Evolutionary conservation across 2,888 invertebrate species (phyloP).

Genomic region (Drosophila paranaensis): DNA sequence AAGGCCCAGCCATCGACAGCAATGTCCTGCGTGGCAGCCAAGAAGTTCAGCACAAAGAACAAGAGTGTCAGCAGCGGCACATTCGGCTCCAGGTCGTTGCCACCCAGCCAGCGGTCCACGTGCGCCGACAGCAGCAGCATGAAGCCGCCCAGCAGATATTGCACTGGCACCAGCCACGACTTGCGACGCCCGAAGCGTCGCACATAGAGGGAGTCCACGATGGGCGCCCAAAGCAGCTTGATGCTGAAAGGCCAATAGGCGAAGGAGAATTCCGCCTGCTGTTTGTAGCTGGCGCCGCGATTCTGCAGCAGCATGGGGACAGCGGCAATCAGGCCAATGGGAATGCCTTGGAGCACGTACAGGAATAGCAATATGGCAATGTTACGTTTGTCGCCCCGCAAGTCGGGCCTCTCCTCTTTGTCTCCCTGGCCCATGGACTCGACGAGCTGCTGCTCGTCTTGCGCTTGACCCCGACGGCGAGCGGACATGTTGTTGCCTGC

Average conservation of each 20-base stretch:
- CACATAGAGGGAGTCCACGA: slow-evolving; percentile 97
- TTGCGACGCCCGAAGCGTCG: slow-evolving; percentile 95
- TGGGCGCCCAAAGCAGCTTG: slow-evolving; percentile 98
- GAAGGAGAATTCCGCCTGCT: slow-evolving; percentile 98
- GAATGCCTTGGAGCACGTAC: slow-evolving; percentile 97
- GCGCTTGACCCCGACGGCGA: slow-evolving; percentile 41
- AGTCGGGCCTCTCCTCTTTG: slow-evolving; percentile 83
- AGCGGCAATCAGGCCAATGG: slow-evolving; percentile 96
- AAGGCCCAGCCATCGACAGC: slow-evolving; percentile 99
- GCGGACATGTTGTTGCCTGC: slow-evolving; percentile 36
- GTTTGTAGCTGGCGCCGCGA: slow-evolving; percentile 95
- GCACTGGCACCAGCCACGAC: slow-evolving; percentile 97
- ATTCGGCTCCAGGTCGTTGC: slow-evolving; percentile 86
- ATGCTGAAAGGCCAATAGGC: slow-evolving; percentile 96
- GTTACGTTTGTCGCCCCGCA: slow-evolving; percentile 91
- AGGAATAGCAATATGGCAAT: slow-evolving; percentile 95
- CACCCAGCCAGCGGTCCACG: slow-evolving; percentile 92
- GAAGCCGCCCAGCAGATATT: slow-evolving; percentile 94
- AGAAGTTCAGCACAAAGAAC: slow-evolving; percentile 96
- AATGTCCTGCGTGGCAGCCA: slow-evolving; percentile 99
- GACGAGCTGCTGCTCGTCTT: slow-evolving; percentile 24
- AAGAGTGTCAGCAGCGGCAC: slow-evolving; percentile 92
- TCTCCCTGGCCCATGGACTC: slow-evolving; percentile 45
- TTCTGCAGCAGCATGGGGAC: slow-evolving; percentile 98
- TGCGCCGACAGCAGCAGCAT: slow-evolving; percentile 94